These are phyloP conservation scores for Vesta saturnalis DNA, from an alignment of 2,888 invertebrate genomes.

Conservation along the genomic window DNA sequence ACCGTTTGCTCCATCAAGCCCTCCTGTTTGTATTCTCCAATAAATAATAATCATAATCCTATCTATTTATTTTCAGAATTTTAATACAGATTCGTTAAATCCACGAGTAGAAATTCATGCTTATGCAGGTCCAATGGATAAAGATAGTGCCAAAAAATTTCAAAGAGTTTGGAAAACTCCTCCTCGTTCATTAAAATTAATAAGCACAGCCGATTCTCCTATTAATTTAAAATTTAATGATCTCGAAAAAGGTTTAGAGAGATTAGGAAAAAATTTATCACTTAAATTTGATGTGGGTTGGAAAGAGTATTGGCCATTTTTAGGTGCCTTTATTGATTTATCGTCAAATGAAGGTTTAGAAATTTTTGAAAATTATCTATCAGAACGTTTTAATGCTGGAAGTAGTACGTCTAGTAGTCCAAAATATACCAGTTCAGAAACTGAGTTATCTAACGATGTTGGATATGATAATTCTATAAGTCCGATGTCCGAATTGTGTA, in stretches of 20 bases:
- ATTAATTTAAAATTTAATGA: constrained; percentile 65
- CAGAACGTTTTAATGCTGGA: constrained; percentile 47
- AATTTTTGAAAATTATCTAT: constrained; percentile 79
- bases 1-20: constrained; percentile 78
- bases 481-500: constrained; percentile 70
- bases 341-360: constrained; percentile 76
- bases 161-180: constrained; percentile 87
- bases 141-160: constrained; percentile 75
- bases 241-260: constrained; percentile 88
- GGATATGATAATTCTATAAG: constrained; percentile 52
- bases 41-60: constrained; percentile 9
- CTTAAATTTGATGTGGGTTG: constrained; percentile 79
- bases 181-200: constrained; percentile 64
- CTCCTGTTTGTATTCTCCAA: constrained; percentile 67
- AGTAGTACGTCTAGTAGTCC: constrained; percentile 19
- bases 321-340: constrained; percentile 84
- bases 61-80: constrained; percentile 62
- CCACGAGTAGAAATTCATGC: constrained; percentile 83
- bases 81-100: constrained; percentile 72
- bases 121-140: constrained; percentile 92
- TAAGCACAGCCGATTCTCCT: constrained; percentile 27
- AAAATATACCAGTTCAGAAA: constrained; percentile 18
- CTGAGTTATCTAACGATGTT: constrained; percentile 6
- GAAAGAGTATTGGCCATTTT: constrained; percentile 94
- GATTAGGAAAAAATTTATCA: constrained; percentile 80